Conservation (phyloP, 2,888 invertebrate species). For the Ormyrus nitidulus region DNA sequence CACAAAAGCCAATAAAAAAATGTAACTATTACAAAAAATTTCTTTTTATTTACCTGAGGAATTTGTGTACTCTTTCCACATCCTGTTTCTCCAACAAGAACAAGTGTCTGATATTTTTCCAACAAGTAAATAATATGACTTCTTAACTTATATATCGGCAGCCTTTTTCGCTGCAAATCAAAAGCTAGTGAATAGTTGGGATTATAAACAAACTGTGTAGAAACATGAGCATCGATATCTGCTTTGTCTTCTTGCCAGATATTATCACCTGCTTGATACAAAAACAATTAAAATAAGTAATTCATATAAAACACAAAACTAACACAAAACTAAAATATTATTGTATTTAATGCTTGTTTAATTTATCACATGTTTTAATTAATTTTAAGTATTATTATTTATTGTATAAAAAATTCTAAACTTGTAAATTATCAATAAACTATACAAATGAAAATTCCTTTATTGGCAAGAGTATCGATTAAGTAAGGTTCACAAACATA, state of each 20-base stretch:
- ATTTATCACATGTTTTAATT: neutral
- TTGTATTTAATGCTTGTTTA: neutral
- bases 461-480: neutral
- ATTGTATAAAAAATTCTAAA: too few species aligned
- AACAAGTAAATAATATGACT: constrained; percentile 92
- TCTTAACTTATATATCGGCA: constrained; percentile 91
- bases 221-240: constrained; percentile 79
- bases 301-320: neutral
- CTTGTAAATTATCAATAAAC: neutral
- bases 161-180: constrained; percentile 87
- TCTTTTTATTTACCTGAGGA: constrained; percentile 83
- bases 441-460: neutral
- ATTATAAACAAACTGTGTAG: constrained; percentile 88
- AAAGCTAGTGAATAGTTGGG: constrained; percentile 89
- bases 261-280: constrained; percentile 64
- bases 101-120: constrained; percentile 92
- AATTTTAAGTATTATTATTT: too few species aligned
- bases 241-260: constrained; percentile 74
- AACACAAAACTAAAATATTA: neutral
- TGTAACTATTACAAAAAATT: neutral
- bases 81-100: constrained; percentile 96
- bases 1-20: neutral
- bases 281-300: neutral
- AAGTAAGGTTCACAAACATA: neutral
- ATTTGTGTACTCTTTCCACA: constrained; percentile 97